Evolutionary conservation across 2,797 vertebrate genomes (phyloP), one percentile per base, ranked within the genome.

Genomic region (Gallinago solitaria): DNA sequence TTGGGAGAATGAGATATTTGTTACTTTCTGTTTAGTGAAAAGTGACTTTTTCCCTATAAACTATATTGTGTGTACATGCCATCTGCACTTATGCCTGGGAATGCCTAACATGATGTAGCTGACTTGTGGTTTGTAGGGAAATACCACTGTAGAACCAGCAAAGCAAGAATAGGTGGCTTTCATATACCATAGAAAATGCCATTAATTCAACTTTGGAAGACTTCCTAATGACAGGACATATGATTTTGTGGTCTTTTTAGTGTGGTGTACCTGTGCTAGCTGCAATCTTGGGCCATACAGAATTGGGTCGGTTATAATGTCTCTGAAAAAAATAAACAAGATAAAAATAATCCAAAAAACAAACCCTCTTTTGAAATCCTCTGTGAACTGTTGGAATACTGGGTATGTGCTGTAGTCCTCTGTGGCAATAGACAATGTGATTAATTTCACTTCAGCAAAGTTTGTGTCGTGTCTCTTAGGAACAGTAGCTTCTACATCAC

Each of bases 21-120:
- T 41, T 61, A 56, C 39, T 59, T 60, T 16, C 10, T 5, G 8
- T 48, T 32, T 12, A 39, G 28, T n/a, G 56, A 60, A 60, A 56
- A 51, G 39, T 10, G 16, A 11, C 20, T 60, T 9, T 64, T 65
- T 8, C 24, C n/a, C 13, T 39, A 41, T 20, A 64, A 15, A 0
- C 17, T 33, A 54, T 16, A 5, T 8, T 5, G 0, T 3, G 6
- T 1, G 3, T 4, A 6, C 3, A 0, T 5, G 8, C 12, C 32
- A 14, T 2, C n/a, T 39, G 57, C 87, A 35, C 10, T 39, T 33
- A 16, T 0, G 5, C 19, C 39, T 11, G 2, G 10, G 39, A 30
- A 45, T 23, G 30, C 30, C 24, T 9, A 11, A 41, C 15, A 30
- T 3, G 13, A 11, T 6, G 1, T 0, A 8, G 9, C 23, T 20